Evolutionary conservation across 37 sponge, comb jelly and placozoan genomes (phyloP).

Genomic region (Diacarnus erythraeanus): DNA sequence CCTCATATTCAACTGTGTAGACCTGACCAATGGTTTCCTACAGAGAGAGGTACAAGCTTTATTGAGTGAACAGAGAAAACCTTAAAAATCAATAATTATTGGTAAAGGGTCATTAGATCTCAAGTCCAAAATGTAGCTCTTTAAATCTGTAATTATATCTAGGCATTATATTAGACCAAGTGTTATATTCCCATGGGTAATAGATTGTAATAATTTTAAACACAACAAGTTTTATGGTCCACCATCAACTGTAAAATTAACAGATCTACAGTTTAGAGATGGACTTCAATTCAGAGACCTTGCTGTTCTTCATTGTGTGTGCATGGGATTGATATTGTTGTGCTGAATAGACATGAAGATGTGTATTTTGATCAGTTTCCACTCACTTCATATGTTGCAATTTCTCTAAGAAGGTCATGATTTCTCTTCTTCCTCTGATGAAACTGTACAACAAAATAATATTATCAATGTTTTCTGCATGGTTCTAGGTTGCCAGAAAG

Average conservation of each 20-base stretch:
- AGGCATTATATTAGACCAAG: too few species aligned
- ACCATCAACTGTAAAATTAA: too few species aligned
- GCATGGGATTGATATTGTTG: too few species aligned
- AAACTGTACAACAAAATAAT: constrained; percentile 32
- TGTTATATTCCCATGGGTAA: neutral
- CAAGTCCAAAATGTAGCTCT: too few species aligned
- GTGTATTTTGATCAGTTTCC: neutral
- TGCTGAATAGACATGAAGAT: too few species aligned
- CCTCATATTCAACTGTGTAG: constrained; percentile 60
- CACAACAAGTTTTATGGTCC: too few species aligned
- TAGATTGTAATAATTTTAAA: neutral
- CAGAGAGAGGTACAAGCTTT: neutral
- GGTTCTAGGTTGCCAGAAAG: neutral
- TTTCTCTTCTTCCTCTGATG: constrained; percentile 62
- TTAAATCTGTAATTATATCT: too few species aligned
- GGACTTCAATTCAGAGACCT: too few species aligned
- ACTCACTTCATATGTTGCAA: constrained; percentile 73
- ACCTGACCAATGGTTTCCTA: constrained; percentile 62
- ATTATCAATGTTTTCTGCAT: neutral
- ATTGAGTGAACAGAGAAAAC: neutral
- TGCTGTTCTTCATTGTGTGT: too few species aligned
- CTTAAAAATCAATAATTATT: neutral
- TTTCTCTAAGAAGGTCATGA: constrained; percentile 61
- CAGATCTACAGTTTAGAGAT: too few species aligned
- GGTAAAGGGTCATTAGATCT: neutral